A percentile compares a stretch with the other conserved stretches of the same genome.
Evolutionary conservation across 2,888 invertebrate species (phyloP).

Genomic region (Callosobruchus maculatus): DNA sequence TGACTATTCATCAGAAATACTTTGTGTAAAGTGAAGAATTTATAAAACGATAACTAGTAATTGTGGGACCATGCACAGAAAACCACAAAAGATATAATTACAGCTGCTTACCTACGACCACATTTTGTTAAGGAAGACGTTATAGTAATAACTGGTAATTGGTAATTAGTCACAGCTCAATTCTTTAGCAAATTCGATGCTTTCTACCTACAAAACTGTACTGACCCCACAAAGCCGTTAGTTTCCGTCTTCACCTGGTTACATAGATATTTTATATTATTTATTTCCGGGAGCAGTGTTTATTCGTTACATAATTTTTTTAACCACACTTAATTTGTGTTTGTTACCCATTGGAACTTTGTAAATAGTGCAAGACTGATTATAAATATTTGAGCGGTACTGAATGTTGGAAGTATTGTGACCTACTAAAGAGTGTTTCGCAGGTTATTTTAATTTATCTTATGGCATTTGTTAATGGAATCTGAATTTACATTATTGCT

Average conservation of each 20-base stretch:
- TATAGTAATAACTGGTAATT: not conserved
- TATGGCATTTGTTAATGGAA: no score
- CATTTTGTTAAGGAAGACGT: not conserved
- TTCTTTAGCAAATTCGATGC: not conserved
- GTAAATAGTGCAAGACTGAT: no score
- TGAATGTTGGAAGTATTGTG: no score
- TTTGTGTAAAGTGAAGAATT: no score
- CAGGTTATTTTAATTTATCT: no score
- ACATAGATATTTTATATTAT: not conserved
- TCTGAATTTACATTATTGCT: no score
- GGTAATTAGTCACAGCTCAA: not conserved
- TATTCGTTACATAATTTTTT: not conserved
- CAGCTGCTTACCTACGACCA: not conserved
- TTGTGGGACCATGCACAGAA: not conserved
- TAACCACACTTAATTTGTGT: not conserved
- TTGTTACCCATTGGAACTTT: not conserved
- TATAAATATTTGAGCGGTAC: no score
- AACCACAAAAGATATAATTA: not conserved
- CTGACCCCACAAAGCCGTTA: not conserved
- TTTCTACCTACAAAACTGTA: no score
- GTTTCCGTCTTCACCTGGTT: not conserved
- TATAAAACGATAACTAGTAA: no score
- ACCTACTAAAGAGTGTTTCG: no score
- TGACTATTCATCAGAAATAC: no score
- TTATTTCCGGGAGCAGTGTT: not conserved